Conservation (phyloP, 2,888 invertebrate genomes). For the Balanococcus diminutus region DNA sequence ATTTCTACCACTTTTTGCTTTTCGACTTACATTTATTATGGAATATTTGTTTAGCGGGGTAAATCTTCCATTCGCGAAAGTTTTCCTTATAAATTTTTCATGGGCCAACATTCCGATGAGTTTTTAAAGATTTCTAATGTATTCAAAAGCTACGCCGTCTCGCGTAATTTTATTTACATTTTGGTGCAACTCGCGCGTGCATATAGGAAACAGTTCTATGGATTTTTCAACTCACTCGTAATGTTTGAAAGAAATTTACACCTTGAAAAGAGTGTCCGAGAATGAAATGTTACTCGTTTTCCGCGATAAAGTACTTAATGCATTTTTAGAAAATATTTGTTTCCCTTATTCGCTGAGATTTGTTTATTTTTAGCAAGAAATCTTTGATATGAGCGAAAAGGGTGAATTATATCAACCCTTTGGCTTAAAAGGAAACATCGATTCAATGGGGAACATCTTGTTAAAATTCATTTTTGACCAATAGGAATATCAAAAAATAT, state of each 20-base stretch:
- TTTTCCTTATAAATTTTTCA: conserved; percentile 51
- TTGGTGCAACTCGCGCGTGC: not conserved
- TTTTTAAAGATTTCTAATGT: conserved; percentile 49
- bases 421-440: not conserved
- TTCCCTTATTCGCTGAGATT: not conserved
- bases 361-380: not conserved
- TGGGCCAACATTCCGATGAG: conserved; percentile 45
- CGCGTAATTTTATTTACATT: conserved; percentile 26
- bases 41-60: conserved; percentile 34
- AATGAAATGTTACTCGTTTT: not conserved
- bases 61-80: conserved; percentile 30
- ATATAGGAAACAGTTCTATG: not conserved
- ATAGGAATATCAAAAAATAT: not conserved
- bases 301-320: not conserved
- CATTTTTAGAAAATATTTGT: not conserved
- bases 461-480: not conserved
- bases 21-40: conserved; percentile 44
- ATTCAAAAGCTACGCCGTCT: conserved; percentile 39
- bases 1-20: conserved; percentile 33
- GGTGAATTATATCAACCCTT: too few species aligned
- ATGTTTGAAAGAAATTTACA: not conserved
- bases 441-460: not conserved
- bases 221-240: too few species aligned
- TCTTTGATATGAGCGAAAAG: too few species aligned
- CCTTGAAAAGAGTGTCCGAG: not conserved